A percentile compares a stretch with the other conserved stretches of the same genome.
phyloP scores from a whole-genome alignment of 2,797 vertebrate species.

The Spea hammondii region DNA sequence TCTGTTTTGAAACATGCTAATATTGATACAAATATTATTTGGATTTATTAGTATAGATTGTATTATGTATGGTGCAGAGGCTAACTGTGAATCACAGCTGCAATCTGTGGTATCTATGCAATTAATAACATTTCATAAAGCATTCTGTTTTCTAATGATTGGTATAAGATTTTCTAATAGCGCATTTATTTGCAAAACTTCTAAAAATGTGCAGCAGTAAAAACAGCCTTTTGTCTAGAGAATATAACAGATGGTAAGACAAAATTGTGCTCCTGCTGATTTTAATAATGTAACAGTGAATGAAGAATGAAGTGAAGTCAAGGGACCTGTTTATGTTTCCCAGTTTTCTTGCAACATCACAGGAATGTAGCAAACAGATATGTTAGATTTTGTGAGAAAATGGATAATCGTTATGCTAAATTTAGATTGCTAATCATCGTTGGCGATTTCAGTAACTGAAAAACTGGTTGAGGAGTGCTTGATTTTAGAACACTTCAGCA shows the following conservation, averaged over 20 bases:
- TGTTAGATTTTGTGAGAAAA: neutral
- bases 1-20: too few species aligned
- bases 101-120: too few species aligned
- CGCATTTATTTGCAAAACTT: too few species aligned
- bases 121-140: too few species aligned
- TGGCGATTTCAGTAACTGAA: neutral
- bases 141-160: too few species aligned
- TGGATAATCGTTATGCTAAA: neutral
- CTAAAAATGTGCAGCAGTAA: neutral
- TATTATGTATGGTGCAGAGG: too few species aligned
- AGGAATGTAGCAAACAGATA: neutral
- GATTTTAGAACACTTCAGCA: too few species aligned
- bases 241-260: slow-evolving; percentile 32
- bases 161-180: too few species aligned
- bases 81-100: too few species aligned
- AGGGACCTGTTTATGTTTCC: slow-evolving; percentile 7
- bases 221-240: neutral
- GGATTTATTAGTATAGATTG: too few species aligned
- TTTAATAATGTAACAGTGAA: slow-evolving; percentile 40
- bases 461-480: neutral
- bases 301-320: slow-evolving; percentile 34
- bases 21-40: too few species aligned
- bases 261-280: slow-evolving; percentile 14
- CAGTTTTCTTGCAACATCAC: neutral
- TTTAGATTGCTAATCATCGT: neutral